Conservation (phyloP, 2,113 vertebrate genomes). For the Thunnus maccoyii region DNA sequence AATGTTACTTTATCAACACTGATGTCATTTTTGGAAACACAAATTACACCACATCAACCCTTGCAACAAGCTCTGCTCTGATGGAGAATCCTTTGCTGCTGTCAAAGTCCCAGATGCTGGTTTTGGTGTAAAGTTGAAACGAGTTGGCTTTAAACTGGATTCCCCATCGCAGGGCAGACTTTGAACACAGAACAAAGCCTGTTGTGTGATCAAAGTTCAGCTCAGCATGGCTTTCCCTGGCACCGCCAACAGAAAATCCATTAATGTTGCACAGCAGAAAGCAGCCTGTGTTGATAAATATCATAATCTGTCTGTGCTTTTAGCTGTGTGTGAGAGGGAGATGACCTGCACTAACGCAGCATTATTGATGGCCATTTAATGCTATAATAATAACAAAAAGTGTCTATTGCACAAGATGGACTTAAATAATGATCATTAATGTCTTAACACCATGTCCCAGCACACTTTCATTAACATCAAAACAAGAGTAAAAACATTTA, state of each 20-base stretch:
- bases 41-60: neutral
- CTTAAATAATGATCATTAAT: neutral
- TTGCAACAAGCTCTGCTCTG: neutral
- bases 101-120: neutral
- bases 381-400: constrained; percentile 8
- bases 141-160: constrained; percentile 4
- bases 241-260: constrained; percentile 39
- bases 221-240: constrained; percentile 23
- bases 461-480: neutral
- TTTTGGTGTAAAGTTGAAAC: neutral
- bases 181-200: constrained; percentile 60
- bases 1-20: neutral
- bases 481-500: neutral
- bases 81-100: constrained; percentile 7
- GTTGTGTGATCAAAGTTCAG: constrained; percentile 59
- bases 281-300: constrained; percentile 45
- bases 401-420: neutral
- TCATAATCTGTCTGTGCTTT: constrained; percentile 42
- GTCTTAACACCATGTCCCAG: neutral
- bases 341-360: neutral
- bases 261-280: constrained; percentile 43
- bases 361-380: constrained; percentile 15
- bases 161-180: constrained; percentile 14
- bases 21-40: neutral
- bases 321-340: neutral